These are phyloP conservation scores for Eutrigla gurnardus DNA, from an alignment of 2,797 vertebrate genomes.

Conservation along the genomic window DNA sequence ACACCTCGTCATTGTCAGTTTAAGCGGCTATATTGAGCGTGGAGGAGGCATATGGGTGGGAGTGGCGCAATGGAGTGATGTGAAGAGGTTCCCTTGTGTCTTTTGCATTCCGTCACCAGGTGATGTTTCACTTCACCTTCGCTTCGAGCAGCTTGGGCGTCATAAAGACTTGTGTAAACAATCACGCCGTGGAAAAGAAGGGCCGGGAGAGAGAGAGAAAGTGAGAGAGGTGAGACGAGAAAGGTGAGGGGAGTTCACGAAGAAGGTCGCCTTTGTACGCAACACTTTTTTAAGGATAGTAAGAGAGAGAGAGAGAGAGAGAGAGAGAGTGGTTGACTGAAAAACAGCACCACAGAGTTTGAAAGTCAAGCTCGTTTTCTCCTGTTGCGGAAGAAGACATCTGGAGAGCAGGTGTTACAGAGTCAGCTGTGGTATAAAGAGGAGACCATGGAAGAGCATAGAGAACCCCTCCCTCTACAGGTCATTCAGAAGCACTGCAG, in stretches of 20 bases:
- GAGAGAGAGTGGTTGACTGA: slow-evolving; percentile 3
- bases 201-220: slow-evolving; percentile 29
- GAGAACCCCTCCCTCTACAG: slow-evolving; percentile 79
- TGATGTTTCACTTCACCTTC: slow-evolving; percentile 63
- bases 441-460: slow-evolving; percentile 26
- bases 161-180: slow-evolving; percentile 66
- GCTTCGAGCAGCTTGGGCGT: slow-evolving; percentile 36
- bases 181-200: slow-evolving; percentile 36
- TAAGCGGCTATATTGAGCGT: slow-evolving; percentile 47
- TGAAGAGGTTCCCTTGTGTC: slow-evolving; percentile 52
- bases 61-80: slow-evolving; percentile 30
- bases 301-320: neutral
- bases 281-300: slow-evolving; percentile 6
- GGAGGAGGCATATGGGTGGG: slow-evolving; percentile 30
- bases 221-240: slow-evolving; percentile 50
- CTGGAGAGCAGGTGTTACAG: slow-evolving; percentile 84
- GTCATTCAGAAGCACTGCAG: slow-evolving; percentile 37
- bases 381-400: slow-evolving; percentile 72
- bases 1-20: slow-evolving; percentile 44
- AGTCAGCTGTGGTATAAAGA: slow-evolving; percentile 64
- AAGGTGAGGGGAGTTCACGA: slow-evolving; percentile 44
- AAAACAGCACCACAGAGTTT: slow-evolving; percentile 62
- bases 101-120: slow-evolving; percentile 60
- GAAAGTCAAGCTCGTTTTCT: slow-evolving; percentile 76
- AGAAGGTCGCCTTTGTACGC: slow-evolving; percentile 58